Conservation (phyloP, 2,113 vertebrate genomes). For the Saccopteryx bilineata region DNA sequence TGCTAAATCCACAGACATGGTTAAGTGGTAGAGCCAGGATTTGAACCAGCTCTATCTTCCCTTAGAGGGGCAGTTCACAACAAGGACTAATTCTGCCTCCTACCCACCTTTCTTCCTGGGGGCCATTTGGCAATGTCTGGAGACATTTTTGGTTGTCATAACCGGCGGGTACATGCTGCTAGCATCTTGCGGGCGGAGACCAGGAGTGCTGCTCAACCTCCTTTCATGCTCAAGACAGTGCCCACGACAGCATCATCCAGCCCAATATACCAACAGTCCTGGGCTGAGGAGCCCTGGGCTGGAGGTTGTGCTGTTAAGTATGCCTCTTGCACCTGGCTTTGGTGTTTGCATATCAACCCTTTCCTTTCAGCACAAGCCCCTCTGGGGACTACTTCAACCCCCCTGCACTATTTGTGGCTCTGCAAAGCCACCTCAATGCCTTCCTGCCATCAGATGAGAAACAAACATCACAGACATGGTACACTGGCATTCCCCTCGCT, state of each 20-base stretch:
- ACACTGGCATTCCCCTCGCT: not conserved
- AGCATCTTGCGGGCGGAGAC: not conserved
- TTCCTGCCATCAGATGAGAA: not conserved
- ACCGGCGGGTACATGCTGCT: not conserved
- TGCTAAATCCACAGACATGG: not conserved
- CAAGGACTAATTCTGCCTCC: too few relatives aligned
- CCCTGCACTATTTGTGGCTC: not conserved
- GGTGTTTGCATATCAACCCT: not conserved
- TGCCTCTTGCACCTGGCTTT: not conserved
- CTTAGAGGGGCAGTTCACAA: not conserved
- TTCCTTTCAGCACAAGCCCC: not conserved
- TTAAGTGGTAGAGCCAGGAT: not conserved
- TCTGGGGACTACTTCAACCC: not conserved
- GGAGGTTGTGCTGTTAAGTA: not conserved
- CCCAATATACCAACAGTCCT: accelerated
- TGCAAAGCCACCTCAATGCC: not conserved
- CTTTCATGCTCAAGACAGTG: accelerated
- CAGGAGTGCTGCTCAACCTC: accelerated
- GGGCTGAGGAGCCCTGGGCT: not conserved
- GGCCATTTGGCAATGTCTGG: not conserved
- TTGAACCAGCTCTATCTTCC: not conserved
- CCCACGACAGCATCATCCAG: not conserved
- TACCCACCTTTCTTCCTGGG: not conserved
- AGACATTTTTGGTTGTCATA: not conserved
- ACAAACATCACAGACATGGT: accelerated